Evolutionary conservation across 1,140 invertebrate species (phyloP).

Genomic region (Apis dorsata): DNA sequence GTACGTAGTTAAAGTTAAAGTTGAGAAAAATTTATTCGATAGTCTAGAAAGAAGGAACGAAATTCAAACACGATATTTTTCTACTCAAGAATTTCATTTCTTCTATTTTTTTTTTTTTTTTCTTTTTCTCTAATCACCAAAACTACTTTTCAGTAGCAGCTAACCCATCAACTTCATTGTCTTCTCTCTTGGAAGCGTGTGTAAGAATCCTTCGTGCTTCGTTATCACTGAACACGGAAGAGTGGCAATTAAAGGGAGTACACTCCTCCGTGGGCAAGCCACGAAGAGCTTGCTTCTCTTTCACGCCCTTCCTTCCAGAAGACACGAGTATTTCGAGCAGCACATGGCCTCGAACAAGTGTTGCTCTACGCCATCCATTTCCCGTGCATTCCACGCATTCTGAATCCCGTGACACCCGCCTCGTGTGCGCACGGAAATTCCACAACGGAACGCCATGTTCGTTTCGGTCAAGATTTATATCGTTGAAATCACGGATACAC

Average conservation of each 20-base stretch:
- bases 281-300: conserved; percentile 26
- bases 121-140: neutral
- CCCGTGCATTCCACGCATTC: conserved; percentile 43
- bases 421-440: conserved; percentile 18
- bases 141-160: conserved; percentile 7
- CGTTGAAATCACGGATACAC: neutral
- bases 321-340: conserved; percentile 32
- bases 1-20: no score
- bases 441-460: neutral
- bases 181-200: neutral
- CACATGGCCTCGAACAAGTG: conserved; percentile 52
- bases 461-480: neutral
- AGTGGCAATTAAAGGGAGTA: conserved; percentile 34
- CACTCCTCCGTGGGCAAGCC: conserved; percentile 5
- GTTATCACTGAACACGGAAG: neutral
- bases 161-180: neutral
- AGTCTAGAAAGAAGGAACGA: neutral
- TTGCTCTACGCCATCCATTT: conserved; percentile 43
- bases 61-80: no score
- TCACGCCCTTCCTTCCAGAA: conserved; percentile 26
- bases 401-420: conserved; percentile 30
- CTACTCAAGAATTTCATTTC: neutral
- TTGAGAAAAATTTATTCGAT: neutral
- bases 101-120: neutral
- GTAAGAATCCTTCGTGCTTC: neutral